Evolutionary conservation across 1,140 invertebrate genomes (phyloP), one percentile per base, ranked within the genome.

Genomic region (Brachionus asplanchnoidis): DNA sequence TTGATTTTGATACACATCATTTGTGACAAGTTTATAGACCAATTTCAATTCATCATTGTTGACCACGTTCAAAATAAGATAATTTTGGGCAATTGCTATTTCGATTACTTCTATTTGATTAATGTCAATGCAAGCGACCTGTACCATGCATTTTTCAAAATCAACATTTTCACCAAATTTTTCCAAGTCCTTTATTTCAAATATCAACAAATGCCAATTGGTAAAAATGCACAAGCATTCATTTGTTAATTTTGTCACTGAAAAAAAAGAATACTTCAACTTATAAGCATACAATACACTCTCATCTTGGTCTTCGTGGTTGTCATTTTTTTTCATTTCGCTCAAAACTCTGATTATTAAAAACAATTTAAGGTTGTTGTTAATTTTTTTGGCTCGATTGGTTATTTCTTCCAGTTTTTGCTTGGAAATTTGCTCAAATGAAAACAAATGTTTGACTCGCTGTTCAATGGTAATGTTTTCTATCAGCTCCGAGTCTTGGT

Each of bases 61-160:
- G 8, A 26, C 7, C 2, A 77, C 44, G 9, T 3, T 50, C 11
- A 77, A 26, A 77, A 77, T 23, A 9, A 77, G 12, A 77, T 77
- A 77, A 77, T 77, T 77, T 28, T 77, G 73, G 23, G 23, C 1
- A 50, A 50, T 20, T 26, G 42, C 73, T 36, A 77, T 46, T 77
- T 77, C 73, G 50, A 77, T 77, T 50, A 50, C 12, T 77, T 77
- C 73, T 26, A 77, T 77, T 50, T 77, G 73, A 77, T 50, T 77
- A 14, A 77, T 77, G 20, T 77, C 73, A 26, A 77, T 77, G 14
- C 20, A 26, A 50, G 23, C 73, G 5, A 50, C 20, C 42, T 77
- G 42, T 11, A 46, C 23, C 11, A 77, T 26, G 26, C 42, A 77
- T 77, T 53, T 46, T 50, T 77, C 73, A 77, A 77, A 77, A 28